Evolutionary conservation across 2,797 vertebrate species (phyloP).

Genomic region (Squalus acanthias): DNA sequence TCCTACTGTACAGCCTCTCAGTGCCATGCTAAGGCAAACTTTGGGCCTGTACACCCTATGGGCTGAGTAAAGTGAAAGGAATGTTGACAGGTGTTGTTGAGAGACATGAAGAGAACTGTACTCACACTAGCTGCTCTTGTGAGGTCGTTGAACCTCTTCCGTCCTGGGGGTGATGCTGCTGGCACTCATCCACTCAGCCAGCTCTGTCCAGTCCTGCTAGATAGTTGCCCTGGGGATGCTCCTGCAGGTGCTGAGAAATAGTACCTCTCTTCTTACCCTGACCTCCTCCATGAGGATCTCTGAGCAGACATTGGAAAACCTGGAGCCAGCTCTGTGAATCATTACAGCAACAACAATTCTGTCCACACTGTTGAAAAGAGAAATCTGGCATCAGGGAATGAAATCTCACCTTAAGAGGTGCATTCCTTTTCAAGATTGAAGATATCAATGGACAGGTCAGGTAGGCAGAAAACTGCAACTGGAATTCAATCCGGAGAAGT

Average conservation of each 20-base stretch:
- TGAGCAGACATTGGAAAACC: not conserved
- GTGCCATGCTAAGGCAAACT: too few species aligned
- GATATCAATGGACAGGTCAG: too few species aligned
- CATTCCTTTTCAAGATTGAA: not conserved
- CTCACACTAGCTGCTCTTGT: not conserved
- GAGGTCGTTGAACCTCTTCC: not conserved
- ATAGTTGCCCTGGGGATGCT: not conserved
- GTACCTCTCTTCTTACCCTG: not conserved
- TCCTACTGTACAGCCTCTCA: not conserved
- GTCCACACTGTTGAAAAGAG: not conserved
- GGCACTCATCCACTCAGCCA: not conserved
- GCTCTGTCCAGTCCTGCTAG: not conserved
- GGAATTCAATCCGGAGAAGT: too few species aligned
- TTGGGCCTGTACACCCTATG: not conserved
- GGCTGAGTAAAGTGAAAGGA: not conserved
- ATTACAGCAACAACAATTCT: not conserved
- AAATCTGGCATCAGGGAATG: not conserved
- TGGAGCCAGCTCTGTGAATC: not conserved
- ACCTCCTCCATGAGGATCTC: not conserved
- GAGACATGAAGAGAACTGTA: too few species aligned
- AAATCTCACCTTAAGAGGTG: not conserved
- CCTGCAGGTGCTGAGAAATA: not conserved
- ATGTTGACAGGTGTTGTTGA: not conserved
- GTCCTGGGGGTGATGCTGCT: not conserved
- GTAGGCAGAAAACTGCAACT: too few species aligned